Percentiles rank a stretch among this genome's conserved stretches.
phyloP scores from a whole-genome alignment of 1,140 invertebrate species.

The Leptestheria dahalacensis region DNA sequence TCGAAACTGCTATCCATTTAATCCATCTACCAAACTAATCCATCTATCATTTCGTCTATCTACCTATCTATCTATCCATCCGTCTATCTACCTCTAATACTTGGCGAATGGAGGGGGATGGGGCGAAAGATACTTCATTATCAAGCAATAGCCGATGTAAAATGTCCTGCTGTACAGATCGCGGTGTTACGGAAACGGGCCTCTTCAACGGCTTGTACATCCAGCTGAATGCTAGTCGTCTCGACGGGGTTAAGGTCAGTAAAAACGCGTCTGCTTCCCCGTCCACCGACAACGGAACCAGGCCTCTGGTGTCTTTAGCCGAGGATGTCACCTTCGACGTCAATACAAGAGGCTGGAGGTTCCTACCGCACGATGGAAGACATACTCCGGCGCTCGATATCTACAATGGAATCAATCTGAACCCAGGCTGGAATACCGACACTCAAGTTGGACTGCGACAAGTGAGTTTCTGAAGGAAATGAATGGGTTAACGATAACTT shows the following conservation, averaged over 20 bases:
- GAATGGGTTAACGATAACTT: no score
- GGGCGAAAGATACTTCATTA: no score
- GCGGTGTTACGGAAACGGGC: slow-evolving; percentile 5
- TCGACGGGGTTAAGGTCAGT: neutral
- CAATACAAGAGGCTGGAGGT: neutral
- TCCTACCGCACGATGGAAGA: neutral
- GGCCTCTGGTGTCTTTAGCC: neutral
- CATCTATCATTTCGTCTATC: no score
- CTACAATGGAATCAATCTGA: neutral
- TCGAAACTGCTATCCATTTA: no score
- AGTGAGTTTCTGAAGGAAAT: no score
- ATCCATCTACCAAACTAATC: no score
- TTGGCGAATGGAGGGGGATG: no score
- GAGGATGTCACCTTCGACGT: neutral
- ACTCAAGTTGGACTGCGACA: neutral
- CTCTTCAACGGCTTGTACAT: slow-evolving; percentile 14
- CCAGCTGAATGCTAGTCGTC: neutral
- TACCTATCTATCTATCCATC: no score
- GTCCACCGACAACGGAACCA: neutral
- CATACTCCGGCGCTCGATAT: neutral
- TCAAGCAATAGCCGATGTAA: neutral
- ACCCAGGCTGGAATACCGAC: slow-evolving; percentile 3
- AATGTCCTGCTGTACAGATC: neutral
- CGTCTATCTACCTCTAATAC: no score
- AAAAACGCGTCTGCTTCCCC: neutral